Base-by-base conservation (phyloP, 2,797 vertebrate species). In the Dipus sagitta region DNA sequence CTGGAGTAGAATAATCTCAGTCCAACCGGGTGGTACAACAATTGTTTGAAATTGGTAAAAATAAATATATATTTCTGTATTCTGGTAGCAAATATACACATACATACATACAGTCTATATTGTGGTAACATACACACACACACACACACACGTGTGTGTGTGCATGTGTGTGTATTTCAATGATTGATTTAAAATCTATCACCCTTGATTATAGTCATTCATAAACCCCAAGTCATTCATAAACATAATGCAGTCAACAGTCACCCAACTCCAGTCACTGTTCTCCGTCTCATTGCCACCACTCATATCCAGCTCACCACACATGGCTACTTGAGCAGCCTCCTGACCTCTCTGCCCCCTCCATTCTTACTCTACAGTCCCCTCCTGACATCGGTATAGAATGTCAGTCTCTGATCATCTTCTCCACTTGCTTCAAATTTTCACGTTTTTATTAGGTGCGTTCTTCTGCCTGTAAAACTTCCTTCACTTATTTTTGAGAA, bases 131-230 rank as follows among this genome's bases (percentile, higher is more conserved):
- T 9, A 67, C 6, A 68, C 38, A 82, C 38, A n/a, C 38, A 83
- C 64, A 68, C 65, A 83, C 15, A 79, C 77, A 79, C 54, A 17
- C 1, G 20, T 62, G 21, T 62, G 14, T 62, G n/a, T 47, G 32
- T 92, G 10, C 1, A 10, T 62, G 21, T 62, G 14, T 62, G n/a
- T 47, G 32, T 92, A 34, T 42, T 67, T 71, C 17, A 38, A 38
- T 38, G 38, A 38, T 68, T 89, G n/a, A 88, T 79, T 62, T 75
- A 72, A 77, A 92, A 82, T 79, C 24, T 32, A 72, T 79, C 92
- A 38, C 28, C 76, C 32, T 74, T 67, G 5, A 94, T 88, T 42
- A 89, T 71, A 15, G 32, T 64, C 79, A 74, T 28, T 28, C 67
- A 30, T 80, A 38, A 81, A 58, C 52, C 60, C 17, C 30, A 87